A percentile compares a stretch with the other conserved stretches of the same genome.
Conservation (phyloP, 2,113 vertebrate species). For the Hypocryptadius cinnamomeus region DNA sequence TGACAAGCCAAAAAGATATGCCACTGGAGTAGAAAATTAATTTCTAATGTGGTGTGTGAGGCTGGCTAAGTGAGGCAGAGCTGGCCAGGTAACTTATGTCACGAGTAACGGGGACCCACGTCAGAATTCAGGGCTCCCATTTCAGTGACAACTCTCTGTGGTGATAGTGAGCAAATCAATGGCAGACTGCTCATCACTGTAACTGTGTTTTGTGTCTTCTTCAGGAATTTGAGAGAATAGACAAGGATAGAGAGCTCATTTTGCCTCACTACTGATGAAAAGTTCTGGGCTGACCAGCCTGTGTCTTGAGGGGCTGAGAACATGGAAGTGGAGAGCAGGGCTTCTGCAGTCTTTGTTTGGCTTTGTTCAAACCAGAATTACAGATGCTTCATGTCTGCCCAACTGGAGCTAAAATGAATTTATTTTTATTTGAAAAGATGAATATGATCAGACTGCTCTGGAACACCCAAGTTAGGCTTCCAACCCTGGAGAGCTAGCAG, state of each 20-base stretch:
- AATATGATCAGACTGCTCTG: neutral
- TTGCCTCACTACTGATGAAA: neutral
- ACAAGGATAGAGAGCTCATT: neutral
- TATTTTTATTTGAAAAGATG: neutral
- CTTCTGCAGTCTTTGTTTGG: neutral
- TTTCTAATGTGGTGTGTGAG: neutral
- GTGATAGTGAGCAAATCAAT: neutral
- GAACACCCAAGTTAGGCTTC: neutral
- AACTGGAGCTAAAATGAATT: neutral
- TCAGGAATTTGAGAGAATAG: neutral
- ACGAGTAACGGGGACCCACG: neutral
- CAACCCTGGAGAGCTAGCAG: neutral
- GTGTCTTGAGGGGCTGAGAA: neutral
- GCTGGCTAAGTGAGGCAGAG: neutral
- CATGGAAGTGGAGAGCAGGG: neutral
- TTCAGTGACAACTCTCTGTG: neutral
- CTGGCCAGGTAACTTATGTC: neutral
- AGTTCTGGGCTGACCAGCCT: neutral
- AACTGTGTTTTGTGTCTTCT: neutral
- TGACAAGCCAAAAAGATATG: neutral
- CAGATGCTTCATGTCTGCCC: neutral
- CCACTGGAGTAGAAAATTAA: constrained; percentile 1
- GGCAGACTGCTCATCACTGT: neutral
- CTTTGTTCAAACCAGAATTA: neutral
- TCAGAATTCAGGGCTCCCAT: neutral